phyloP scores from a whole-genome alignment of 2,888 invertebrate species.

The Neuroscelio doddi region DNA sequence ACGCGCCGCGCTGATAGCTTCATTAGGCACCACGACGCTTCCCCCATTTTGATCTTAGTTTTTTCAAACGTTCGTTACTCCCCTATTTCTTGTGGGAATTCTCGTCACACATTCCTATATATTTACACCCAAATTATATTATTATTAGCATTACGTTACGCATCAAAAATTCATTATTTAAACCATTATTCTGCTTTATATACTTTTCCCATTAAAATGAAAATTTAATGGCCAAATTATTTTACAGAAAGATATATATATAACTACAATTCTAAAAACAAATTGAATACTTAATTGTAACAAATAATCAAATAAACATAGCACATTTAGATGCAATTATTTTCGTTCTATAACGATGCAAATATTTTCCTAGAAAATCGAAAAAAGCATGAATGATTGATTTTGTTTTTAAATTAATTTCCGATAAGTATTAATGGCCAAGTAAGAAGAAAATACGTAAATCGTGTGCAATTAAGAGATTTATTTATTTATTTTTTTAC shows the following conservation, averaged over 20 bases:
- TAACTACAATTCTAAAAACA: too few species aligned
- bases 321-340: too few species aligned
- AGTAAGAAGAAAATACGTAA: constrained; percentile 23
- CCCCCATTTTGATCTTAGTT: constrained; percentile 65
- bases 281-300: too few species aligned
- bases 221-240: too few species aligned
- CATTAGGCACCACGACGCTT: constrained; percentile 68
- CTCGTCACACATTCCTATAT: too few species aligned
- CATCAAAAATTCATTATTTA: too few species aligned
- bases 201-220: too few species aligned
- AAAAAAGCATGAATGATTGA: constrained; percentile 24
- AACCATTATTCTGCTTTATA: too few species aligned
- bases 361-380: constrained; percentile 21
- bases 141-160: too few species aligned
- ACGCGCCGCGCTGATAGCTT: constrained; percentile 68
- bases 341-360: constrained; percentile 1
- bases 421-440: constrained; percentile 16
- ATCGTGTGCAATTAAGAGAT: constrained; percentile 31
- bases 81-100: constrained; percentile 41
- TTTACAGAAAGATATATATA: too few species aligned
- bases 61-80: constrained; percentile 46
- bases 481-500: constrained; percentile 35
- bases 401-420: constrained; percentile 23
- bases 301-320: too few species aligned
- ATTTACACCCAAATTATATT: too few species aligned